Evolutionary conservation across 2,113 vertebrate genomes (phyloP).

Genomic region (Hemicordylus capensis): DNA sequence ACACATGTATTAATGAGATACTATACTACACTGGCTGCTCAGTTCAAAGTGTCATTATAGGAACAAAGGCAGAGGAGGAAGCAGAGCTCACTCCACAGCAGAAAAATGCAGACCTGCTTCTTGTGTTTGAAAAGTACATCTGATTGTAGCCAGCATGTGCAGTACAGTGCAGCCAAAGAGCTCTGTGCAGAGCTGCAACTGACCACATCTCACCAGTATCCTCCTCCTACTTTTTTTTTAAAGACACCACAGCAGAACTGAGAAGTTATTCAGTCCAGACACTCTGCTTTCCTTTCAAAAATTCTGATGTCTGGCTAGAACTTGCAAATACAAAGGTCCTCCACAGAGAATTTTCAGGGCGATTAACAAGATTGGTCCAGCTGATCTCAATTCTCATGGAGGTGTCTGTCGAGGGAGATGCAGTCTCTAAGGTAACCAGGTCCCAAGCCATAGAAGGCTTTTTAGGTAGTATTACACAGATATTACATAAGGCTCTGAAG

Average conservation of each 20-base stretch:
- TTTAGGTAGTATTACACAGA: background rate
- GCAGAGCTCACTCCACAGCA: no score
- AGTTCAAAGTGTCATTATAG: background rate
- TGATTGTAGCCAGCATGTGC: background rate
- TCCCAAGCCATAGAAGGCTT: background rate
- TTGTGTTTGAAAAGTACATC: background rate
- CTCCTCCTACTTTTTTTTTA: background rate
- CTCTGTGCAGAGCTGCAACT: background rate
- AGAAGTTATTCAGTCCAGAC: background rate
- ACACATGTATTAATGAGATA: no score
- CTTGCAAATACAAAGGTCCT: background rate
- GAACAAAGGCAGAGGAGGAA: background rate
- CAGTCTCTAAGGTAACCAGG: constrained; percentile 11
- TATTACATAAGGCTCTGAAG: background rate
- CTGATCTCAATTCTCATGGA: background rate
- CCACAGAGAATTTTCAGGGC: background rate
- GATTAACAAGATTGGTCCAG: constrained; percentile 14
- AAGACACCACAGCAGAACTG: no score
- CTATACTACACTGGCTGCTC: no score
- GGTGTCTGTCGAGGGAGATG: background rate
- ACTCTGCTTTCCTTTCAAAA: background rate
- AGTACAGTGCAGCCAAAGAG: background rate
- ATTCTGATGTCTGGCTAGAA: background rate
- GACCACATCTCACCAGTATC: background rate
- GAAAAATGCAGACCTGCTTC: background rate